These are phyloP conservation scores for Nipponacmea schrenckii DNA, from an alignment of 2,888 invertebrate species.

Conservation along the genomic window DNA sequence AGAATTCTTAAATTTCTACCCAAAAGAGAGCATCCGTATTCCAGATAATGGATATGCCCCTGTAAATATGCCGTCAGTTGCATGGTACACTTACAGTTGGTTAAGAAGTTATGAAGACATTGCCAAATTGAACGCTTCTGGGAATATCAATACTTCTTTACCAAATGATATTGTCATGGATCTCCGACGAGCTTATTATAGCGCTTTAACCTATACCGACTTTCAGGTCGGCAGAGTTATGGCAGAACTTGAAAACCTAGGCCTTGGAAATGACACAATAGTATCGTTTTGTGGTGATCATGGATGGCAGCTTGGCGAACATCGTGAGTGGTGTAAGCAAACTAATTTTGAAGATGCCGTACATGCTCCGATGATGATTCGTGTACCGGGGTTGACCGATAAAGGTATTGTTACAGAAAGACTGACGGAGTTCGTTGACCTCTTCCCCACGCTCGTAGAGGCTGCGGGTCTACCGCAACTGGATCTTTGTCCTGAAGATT, in stretches of 20 bases:
- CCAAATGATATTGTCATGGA: slow-evolving; percentile 26
- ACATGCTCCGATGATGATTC: slow-evolving; percentile 49
- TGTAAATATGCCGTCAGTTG: slow-evolving; percentile 13
- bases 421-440: slow-evolving; percentile 49
- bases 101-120: slow-evolving; percentile 26
- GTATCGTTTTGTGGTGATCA: slow-evolving; percentile 42
- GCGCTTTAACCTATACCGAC: slow-evolving; percentile 35
- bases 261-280: slow-evolving; percentile 35
- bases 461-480: slow-evolving; percentile 40
- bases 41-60: slow-evolving; percentile 16
- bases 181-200: slow-evolving; percentile 42
- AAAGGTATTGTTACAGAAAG: slow-evolving; percentile 37
- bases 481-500: slow-evolving; percentile 37
- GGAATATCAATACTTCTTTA: slow-evolving; percentile 26
- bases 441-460: slow-evolving; percentile 49
- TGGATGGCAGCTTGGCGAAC: slow-evolving; percentile 42
- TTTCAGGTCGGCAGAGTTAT: slow-evolving; percentile 36
- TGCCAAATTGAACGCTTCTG: slow-evolving; percentile 13
- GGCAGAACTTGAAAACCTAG: slow-evolving; percentile 31
- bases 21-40: slow-evolving; percentile 20
- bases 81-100: slow-evolving; percentile 13
- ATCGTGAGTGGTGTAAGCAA: slow-evolving; percentile 42
- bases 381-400: slow-evolving; percentile 35
- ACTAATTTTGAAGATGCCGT: slow-evolving; percentile 49
- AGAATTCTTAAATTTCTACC: slow-evolving; percentile 43